Conservation (phyloP, 1,140 invertebrate species). For the Popillia japonica region DNA sequence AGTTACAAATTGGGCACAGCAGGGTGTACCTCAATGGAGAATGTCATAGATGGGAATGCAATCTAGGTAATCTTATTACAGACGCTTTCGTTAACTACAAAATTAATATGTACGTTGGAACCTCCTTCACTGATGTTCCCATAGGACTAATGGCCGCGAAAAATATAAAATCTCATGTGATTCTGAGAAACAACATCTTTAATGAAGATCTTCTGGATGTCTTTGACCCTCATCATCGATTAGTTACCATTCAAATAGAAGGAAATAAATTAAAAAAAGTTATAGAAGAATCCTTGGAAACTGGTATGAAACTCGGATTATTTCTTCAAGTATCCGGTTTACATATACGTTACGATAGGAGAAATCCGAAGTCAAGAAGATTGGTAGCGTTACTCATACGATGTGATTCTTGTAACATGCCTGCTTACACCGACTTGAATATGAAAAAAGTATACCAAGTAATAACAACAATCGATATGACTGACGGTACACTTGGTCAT, state of each 20-base stretch:
- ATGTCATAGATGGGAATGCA: constrained; percentile 1
- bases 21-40: not conserved
- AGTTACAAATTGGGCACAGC: not conserved
- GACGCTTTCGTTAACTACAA: constrained; percentile 24
- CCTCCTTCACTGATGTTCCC: not conserved
- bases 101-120: not conserved
- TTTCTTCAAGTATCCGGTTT: constrained; percentile 34
- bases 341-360: constrained; percentile 9
- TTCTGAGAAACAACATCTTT: not conserved
- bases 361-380: not conserved
- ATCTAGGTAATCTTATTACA: constrained; percentile 26
- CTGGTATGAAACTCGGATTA: not conserved
- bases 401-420: not conserved
- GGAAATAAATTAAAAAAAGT: not conserved
- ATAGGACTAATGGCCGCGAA: not conserved
- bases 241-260: not conserved
- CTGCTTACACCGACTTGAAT: not conserved
- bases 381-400: not conserved
- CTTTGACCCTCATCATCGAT: not conserved
- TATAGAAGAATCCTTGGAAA: not conserved
- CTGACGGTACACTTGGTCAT: not conserved
- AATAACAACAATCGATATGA: not conserved
- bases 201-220: not conserved
- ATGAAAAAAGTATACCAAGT: not conserved
- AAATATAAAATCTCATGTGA: not conserved